phyloP scores from a whole-genome alignment of 2,113 vertebrate genomes.

The Numida meleagris region DNA sequence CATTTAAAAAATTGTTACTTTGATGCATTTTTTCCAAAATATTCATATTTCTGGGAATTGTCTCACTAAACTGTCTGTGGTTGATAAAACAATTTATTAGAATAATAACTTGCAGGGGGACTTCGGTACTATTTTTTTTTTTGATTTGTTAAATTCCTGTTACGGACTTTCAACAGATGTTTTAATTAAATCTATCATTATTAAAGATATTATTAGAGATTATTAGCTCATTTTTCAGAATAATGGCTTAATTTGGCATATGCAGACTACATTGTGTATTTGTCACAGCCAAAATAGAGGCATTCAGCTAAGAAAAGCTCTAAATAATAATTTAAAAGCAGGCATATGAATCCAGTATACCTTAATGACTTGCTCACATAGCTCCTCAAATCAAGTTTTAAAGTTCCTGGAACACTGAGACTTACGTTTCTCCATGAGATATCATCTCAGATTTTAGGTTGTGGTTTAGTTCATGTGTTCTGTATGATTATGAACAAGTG shows the following conservation, averaged over 20 bases:
- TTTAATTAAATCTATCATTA: background rate
- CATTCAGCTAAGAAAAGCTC: background rate
- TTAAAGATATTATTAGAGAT: background rate
- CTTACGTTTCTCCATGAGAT: background rate
- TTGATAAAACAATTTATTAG: background rate
- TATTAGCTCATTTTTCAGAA: background rate
- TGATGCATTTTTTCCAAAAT: background rate
- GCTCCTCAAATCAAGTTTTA: background rate
- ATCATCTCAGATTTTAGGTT: background rate
- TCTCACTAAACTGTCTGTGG: background rate
- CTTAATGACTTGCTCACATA: background rate
- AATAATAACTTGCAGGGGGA: background rate
- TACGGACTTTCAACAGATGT: background rate
- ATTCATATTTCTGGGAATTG: background rate
- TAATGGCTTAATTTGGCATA: background rate
- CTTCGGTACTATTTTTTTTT: background rate
- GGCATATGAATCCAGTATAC: background rate
- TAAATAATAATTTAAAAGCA: background rate
- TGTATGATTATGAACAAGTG: background rate
- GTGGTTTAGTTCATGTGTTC: background rate
- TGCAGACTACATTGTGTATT: background rate
- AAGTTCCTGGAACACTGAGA: background rate
- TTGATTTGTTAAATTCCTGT: background rate
- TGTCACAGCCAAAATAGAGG: background rate
- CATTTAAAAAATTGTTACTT: background rate